Conservation (phyloP, 1,140 invertebrate genomes). For the Dreissena rostriformis region DNA sequence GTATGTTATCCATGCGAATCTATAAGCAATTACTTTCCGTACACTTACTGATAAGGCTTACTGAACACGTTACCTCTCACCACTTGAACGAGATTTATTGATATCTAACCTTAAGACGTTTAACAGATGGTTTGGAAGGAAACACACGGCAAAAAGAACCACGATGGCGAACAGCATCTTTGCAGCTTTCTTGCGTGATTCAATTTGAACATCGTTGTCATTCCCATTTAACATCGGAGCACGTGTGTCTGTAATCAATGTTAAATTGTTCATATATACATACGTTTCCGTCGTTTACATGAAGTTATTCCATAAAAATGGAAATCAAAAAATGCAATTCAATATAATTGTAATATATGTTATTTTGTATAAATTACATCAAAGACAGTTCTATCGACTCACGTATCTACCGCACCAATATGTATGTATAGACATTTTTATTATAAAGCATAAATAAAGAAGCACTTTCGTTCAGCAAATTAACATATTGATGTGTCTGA, state of each 20-base stretch:
- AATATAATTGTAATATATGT: not conserved
- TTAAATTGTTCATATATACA: not conserved
- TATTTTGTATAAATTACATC: not conserved
- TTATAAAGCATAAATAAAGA: not conserved
- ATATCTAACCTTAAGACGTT: conserved; percentile 18
- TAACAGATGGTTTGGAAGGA: conserved; percentile 31
- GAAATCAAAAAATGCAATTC: too few species aligned
- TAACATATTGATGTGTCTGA: not conserved
- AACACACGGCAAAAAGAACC: conserved; percentile 38
- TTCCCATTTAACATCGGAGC: conserved; percentile 3
- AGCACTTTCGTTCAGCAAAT: not conserved
- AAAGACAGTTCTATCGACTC: not conserved
- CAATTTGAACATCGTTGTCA: conserved; percentile 24
- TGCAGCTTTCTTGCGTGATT: conserved; percentile 31
- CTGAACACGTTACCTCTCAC: not conserved
- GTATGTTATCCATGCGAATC: not conserved
- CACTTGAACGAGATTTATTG: not conserved
- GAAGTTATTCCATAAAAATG: too few species aligned
- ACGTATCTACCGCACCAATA: not conserved
- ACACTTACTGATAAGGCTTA: not conserved
- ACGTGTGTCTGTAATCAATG: conserved; percentile 9
- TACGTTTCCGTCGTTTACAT: not conserved
- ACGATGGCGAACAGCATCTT: conserved; percentile 41
- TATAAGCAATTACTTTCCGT: not conserved
- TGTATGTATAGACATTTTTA: not conserved